phyloP scores from a whole-genome alignment of 2,113 vertebrate species.

The Brachypteracias leptosomus region DNA sequence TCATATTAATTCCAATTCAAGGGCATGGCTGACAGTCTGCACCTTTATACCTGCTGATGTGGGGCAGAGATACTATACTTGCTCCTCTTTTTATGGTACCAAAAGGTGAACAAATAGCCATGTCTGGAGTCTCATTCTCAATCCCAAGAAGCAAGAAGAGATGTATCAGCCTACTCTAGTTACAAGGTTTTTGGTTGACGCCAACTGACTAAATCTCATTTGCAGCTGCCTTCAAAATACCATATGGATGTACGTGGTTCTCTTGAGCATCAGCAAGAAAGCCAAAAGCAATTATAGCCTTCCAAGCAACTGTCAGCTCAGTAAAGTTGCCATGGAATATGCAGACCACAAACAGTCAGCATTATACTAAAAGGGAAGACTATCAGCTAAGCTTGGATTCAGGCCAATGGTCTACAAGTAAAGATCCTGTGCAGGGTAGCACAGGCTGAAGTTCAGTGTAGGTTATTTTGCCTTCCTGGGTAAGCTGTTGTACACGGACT shows the following conservation, averaged over 20 bases:
- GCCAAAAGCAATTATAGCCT: neutral
- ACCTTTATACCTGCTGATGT: neutral
- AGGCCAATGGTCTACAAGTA: neutral
- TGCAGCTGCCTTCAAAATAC: neutral
- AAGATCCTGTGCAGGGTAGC: neutral
- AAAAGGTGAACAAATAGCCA: neutral
- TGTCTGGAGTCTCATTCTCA: neutral
- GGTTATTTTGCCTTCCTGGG: neutral
- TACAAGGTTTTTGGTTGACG: neutral
- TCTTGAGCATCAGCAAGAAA: neutral
- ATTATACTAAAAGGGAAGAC: neutral
- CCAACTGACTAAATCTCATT: neutral
- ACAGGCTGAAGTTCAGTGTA: neutral
- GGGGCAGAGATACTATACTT: neutral
- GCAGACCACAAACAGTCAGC: neutral
- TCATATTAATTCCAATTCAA: neutral
- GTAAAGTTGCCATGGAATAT: neutral
- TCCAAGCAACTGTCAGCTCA: neutral
- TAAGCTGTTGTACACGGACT: neutral
- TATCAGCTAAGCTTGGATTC: neutral
- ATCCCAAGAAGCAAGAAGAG: neutral
- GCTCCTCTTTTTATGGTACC: neutral
- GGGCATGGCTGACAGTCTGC: neutral
- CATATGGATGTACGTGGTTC: neutral
- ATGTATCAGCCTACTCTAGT: neutral